phyloP scores from a whole-genome alignment of 2,113 vertebrate species.

The Ictalurus furcatus region DNA sequence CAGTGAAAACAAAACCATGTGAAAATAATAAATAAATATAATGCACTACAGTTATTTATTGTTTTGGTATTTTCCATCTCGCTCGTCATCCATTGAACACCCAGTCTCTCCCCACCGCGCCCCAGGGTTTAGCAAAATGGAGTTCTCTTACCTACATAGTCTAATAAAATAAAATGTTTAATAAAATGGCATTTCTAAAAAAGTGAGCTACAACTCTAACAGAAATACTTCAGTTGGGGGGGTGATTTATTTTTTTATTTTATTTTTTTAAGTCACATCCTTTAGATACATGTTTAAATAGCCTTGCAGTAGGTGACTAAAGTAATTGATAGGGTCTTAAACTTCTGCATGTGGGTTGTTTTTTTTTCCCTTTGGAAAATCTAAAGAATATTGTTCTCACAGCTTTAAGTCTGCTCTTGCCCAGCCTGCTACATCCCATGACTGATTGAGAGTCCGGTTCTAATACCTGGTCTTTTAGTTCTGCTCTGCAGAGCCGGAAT shows the following conservation, averaged over 20 bases:
- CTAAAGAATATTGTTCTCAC: no score
- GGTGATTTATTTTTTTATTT: no score
- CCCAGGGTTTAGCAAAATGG: background rate
- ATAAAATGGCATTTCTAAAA: no score
- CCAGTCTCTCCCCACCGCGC: background rate
- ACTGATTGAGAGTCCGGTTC: background rate
- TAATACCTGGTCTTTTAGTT: constrained; percentile 28
- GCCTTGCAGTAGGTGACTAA: no score
- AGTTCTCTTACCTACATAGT: background rate
- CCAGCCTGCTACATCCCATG: background rate
- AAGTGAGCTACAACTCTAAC: no score
- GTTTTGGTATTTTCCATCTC: background rate
- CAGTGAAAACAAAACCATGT: background rate
- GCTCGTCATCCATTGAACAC: no score
- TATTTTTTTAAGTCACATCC: no score
- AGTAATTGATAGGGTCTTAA: background rate
- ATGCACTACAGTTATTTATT: background rate
- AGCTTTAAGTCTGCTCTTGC: background rate
- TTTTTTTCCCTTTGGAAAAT: background rate
- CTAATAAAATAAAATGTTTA: no score
- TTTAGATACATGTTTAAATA: no score
- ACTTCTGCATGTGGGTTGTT: no score
- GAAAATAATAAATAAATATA: background rate
- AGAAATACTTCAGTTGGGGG: no score
- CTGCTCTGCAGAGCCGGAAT: background rate